These are phyloP conservation scores for Vandiemenella viatica DNA, from an alignment of 2,888 invertebrate genomes.

Conservation along the genomic window DNA sequence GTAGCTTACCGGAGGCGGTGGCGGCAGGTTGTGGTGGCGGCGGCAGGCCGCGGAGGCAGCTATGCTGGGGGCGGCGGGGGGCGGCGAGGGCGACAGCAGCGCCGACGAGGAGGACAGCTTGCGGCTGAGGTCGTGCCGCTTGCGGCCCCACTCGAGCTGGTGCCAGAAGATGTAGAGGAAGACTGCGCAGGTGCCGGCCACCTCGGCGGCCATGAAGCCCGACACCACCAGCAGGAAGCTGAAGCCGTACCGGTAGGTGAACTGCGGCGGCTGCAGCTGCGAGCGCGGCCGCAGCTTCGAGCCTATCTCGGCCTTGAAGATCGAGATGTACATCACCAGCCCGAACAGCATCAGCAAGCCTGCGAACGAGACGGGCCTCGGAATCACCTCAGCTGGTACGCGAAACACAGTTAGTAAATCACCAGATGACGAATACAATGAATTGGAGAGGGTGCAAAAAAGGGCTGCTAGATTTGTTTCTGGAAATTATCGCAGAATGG, in stretches of 20 bases:
- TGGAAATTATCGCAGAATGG: too few species aligned
- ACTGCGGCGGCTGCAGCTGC: slow-evolving; percentile 54
- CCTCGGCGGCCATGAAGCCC: slow-evolving; percentile 69
- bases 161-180: slow-evolving; percentile 75
- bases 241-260: slow-evolving; percentile 77
- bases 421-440: neutral
- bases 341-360: slow-evolving; percentile 81
- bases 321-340: slow-evolving; percentile 83
- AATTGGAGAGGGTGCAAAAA: too few species aligned
- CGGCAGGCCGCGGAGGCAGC: slow-evolving; percentile 9
- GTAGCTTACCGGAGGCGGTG: slow-evolving; percentile 1
- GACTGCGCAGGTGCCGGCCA: slow-evolving; percentile 73
- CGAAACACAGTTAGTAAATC: neutral
- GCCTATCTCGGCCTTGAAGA: slow-evolving; percentile 80
- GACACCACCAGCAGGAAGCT: slow-evolving; percentile 74
- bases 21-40: slow-evolving; percentile 9
- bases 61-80: slow-evolving; percentile 3
- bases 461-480: too few species aligned
- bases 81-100: slow-evolving; percentile 9
- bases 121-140: slow-evolving; percentile 13
- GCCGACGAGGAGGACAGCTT: slow-evolving; percentile 13
- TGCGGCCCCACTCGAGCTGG: slow-evolving; percentile 44
- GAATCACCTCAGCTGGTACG: neutral
- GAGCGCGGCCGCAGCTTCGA: slow-evolving; percentile 71
- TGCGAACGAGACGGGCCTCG: slow-evolving; percentile 29